Conservation (phyloP, 2,888 invertebrate genomes). For the Emmelina monodactyla region DNA sequence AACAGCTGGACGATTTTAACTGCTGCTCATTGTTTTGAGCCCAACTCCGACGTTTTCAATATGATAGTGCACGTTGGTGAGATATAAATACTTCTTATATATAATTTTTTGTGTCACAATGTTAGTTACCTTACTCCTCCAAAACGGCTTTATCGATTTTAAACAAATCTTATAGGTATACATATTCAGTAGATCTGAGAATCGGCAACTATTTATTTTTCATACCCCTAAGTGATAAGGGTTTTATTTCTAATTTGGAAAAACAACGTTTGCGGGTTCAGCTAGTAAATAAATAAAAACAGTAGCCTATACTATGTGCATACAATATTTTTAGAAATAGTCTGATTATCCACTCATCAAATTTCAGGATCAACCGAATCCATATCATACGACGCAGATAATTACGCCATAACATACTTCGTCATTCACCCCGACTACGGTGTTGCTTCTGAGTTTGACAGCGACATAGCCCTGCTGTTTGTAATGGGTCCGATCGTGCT, state of each 20-base stretch:
- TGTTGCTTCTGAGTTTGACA: constrained; percentile 25
- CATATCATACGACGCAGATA: constrained; percentile 25
- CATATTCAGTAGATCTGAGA: too few species aligned
- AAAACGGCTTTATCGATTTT: too few species aligned
- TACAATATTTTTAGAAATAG: too few species aligned
- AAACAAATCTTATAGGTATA: too few species aligned
- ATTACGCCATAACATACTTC: constrained; percentile 20
- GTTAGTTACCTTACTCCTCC: too few species aligned
- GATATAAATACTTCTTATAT: constrained; percentile 8
- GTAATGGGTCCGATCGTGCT: constrained; percentile 24
- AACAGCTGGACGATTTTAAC: constrained; percentile 37
- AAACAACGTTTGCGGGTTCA: too few species aligned
- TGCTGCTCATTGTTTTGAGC: constrained; percentile 40
- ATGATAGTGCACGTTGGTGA: constrained; percentile 36
- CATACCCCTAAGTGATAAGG: too few species aligned
- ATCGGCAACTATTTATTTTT: too few species aligned
- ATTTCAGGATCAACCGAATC: constrained; percentile 31
- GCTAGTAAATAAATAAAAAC: too few species aligned
- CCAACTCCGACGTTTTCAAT: constrained; percentile 23
- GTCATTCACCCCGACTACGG: constrained; percentile 32
- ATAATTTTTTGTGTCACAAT: too few species aligned
- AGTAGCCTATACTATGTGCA: too few species aligned
- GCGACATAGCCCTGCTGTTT: constrained; percentile 39
- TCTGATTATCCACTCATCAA: not conserved
- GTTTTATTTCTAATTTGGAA: too few species aligned